These are phyloP conservation scores for Latheticus oryzae DNA, from an alignment of 2,888 invertebrate species.

Conservation along the genomic window DNA sequence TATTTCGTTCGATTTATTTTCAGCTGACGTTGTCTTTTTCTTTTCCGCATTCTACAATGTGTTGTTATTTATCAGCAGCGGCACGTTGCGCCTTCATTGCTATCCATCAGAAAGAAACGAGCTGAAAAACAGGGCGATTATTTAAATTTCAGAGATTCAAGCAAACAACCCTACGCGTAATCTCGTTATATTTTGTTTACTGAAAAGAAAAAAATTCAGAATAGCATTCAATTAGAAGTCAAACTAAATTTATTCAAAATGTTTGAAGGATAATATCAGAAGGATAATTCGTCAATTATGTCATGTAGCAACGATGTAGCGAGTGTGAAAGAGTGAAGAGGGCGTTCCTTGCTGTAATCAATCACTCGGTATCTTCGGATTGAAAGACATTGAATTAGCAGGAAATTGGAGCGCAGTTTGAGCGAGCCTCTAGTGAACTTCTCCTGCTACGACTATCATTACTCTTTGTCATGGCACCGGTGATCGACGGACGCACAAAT, in stretches of 20 bases:
- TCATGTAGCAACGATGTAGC: slow-evolving; percentile 20
- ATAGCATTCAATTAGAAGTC: neutral
- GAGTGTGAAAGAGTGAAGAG: slow-evolving; percentile 49
- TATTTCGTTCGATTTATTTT: slow-evolving; percentile 35
- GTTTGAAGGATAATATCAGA: slow-evolving; percentile 14
- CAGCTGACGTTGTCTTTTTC: slow-evolving; percentile 42
- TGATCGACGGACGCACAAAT: slow-evolving; percentile 23
- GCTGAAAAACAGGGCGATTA: slow-evolving; percentile 59
- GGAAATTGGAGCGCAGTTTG: slow-evolving; percentile 65
- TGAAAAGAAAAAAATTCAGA: neutral
- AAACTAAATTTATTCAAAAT: slow-evolving; percentile 18
- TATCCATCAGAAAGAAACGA: slow-evolving; percentile 59
- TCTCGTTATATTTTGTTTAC: too few species aligned
- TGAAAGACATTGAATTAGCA: slow-evolving; percentile 69
- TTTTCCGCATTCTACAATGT: slow-evolving; percentile 55
- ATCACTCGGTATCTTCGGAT: slow-evolving; percentile 66
- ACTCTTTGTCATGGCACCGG: slow-evolving; percentile 60
- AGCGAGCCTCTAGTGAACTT: slow-evolving; percentile 53
- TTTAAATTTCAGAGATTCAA: slow-evolving; percentile 53
- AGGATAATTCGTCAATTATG: slow-evolving; percentile 26
- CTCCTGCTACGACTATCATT: slow-evolving; percentile 57
- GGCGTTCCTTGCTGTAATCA: slow-evolving; percentile 61
- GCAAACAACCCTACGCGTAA: too few species aligned
- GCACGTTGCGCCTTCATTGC: slow-evolving; percentile 61
- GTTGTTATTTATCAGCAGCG: slow-evolving; percentile 54